These are phyloP conservation scores for Falco rusticolus DNA, from an alignment of 2,797 vertebrate species.

Conservation along the genomic window DNA sequence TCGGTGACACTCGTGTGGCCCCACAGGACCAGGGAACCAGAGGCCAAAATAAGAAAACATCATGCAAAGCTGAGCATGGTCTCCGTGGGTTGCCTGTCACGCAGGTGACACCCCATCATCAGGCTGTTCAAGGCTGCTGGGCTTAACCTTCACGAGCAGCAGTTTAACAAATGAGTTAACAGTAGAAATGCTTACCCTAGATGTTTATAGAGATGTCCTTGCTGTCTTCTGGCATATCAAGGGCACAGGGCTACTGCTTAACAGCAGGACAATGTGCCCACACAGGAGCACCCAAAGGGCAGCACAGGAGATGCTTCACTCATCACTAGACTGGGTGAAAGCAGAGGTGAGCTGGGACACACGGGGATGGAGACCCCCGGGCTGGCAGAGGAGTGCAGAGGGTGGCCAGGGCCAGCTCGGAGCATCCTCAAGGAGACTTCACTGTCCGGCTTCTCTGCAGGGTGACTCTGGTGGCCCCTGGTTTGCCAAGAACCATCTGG, in stretches of 20 bases:
- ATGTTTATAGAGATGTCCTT: background rate
- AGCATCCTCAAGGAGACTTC: background rate
- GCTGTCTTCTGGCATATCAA: background rate
- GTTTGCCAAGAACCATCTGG: slow-evolving; percentile 90
- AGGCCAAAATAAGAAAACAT: background rate
- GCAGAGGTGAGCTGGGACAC: background rate
- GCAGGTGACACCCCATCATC: background rate
- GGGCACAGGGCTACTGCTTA: background rate
- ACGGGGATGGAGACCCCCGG: background rate
- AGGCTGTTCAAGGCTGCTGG: background rate
- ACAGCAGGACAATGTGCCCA: background rate
- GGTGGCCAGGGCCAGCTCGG: background rate
- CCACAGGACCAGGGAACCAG: background rate
- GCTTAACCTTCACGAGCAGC: background rate
- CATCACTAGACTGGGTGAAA: background rate
- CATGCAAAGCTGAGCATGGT: background rate
- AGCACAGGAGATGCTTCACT: background rate
- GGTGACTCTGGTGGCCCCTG: slow-evolving; percentile 94
- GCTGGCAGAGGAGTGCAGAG: background rate
- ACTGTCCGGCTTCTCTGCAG: slow-evolving; percentile 68
- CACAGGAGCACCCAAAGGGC: background rate
- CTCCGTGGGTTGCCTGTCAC: background rate
- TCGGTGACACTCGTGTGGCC: background rate
- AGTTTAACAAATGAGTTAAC: background rate
- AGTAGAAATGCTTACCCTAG: background rate